Evolutionary conservation across 37 sponge, comb jelly and placozoan species (phyloP).

Genomic region (Cliona cf. orientalis): DNA sequence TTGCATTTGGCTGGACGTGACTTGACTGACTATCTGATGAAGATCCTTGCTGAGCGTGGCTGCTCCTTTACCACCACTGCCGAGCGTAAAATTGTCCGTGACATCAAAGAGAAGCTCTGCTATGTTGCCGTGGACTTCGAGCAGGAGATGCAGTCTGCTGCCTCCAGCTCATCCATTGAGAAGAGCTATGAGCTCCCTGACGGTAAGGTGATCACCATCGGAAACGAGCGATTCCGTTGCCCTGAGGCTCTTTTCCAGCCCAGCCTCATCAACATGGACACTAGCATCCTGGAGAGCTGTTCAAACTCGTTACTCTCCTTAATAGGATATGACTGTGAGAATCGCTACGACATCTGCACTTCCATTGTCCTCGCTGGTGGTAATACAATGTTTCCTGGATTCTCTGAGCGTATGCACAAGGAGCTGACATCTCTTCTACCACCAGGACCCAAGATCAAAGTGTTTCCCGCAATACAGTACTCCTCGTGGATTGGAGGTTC

Average conservation of each 20-base stretch:
- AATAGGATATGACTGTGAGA: not conserved
- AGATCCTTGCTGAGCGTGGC: conserved; percentile 16
- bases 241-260: conserved; percentile 67
- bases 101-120: conserved; percentile 8
- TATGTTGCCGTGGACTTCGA: not conserved
- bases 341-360: not conserved
- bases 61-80: conserved; percentile 23
- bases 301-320: not conserved
- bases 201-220: conserved; percentile 63
- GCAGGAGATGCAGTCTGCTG: conserved; percentile 35
- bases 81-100: conserved; percentile 32
- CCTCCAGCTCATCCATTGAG: conserved; percentile 26
- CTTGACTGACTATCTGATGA: not conserved
- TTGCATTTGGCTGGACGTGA: not conserved
- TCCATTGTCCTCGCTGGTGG: not conserved
- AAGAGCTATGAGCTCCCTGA: conserved; percentile 46
- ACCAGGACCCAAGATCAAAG: not conserved
- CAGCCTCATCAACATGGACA: conserved; percentile 3
- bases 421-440: not conserved
- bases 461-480: not conserved
- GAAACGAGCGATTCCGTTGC: conserved; percentile 55
- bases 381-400: not conserved
- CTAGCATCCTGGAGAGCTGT: not conserved
- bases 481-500: conserved; percentile 25
- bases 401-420: not conserved